These are phyloP conservation scores for Cariama cristata DNA, from an alignment of 2,113 vertebrate genomes.

Conservation along the genomic window DNA sequence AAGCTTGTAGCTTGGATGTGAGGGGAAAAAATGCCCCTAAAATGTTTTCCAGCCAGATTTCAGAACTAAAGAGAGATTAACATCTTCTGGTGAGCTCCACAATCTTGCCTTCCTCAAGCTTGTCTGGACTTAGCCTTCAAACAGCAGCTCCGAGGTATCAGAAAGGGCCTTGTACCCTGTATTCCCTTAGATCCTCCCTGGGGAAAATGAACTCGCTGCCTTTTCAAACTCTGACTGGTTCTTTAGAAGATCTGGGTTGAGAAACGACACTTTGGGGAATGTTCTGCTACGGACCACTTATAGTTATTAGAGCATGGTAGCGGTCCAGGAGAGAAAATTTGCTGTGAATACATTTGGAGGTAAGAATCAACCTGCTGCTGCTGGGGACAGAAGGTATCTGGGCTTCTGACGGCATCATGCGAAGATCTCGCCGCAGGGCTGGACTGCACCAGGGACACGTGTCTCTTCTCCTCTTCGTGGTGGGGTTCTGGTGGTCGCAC, in stretches of 20 bases:
- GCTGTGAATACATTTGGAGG: not conserved
- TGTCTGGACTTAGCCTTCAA: not conserved
- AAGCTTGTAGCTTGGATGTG: not conserved
- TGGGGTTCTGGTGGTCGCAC: not conserved
- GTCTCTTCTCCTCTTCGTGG: not conserved
- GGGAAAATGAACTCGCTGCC: not conserved
- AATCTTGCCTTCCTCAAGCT: not conserved
- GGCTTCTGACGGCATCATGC: not conserved
- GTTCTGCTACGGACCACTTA: not conserved
- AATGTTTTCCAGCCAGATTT: not conserved
- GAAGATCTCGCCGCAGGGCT: rapidly evolving
- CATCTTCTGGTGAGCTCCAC: not conserved
- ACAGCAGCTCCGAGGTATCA: not conserved
- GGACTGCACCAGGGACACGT: rapidly evolving
- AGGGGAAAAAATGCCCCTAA: not conserved
- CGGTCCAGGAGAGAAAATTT: not conserved
- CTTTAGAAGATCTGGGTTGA: not conserved
- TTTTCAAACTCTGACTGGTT: not conserved
- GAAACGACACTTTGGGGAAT: not conserved
- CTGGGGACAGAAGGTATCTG: not conserved
- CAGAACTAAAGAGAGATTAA: not conserved
- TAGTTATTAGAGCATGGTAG: rapidly evolving
- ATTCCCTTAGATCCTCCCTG: not conserved
- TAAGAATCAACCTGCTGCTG: not conserved
- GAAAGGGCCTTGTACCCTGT: not conserved